Evolutionary conservation across 2,113 vertebrate genomes (phyloP).

Genomic region (Nothoprocta perdicaria): DNA sequence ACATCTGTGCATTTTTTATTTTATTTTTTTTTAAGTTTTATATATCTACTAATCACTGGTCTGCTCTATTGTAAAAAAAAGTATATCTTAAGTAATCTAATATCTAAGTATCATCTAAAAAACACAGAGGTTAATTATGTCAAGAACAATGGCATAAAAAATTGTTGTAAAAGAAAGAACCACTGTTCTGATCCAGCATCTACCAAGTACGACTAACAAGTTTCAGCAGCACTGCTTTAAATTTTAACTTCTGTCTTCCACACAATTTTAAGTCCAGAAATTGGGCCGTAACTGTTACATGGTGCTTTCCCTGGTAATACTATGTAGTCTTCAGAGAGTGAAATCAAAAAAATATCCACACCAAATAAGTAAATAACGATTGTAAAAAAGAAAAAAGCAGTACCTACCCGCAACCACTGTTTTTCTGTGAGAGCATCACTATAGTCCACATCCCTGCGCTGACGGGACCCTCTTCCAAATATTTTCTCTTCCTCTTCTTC

Average conservation of each 20-base stretch:
- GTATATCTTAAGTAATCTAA: background rate
- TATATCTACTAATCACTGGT: no score
- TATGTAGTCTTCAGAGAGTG: background rate
- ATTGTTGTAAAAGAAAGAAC: background rate
- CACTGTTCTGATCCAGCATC: background rate
- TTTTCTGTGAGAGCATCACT: constrained; percentile 97
- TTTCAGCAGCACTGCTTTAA: background rate
- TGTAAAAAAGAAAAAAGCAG: background rate
- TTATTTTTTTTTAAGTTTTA: no score
- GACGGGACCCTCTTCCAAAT: constrained; percentile 94
- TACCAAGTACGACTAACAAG: background rate
- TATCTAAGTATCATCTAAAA: background rate
- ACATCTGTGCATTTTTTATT: no score
- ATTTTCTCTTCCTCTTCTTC: constrained; percentile 98
- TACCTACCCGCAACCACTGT: constrained; percentile 92
- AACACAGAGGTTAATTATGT: background rate
- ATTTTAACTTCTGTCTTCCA: background rate
- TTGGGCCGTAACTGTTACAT: background rate
- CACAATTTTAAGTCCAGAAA: background rate
- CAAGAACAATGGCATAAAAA: background rate
- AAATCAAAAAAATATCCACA: rapidly evolving
- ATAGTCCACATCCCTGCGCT: constrained; percentile 95
- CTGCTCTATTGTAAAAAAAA: background rate
- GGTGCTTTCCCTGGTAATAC: background rate
- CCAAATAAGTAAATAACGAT: background rate